Conservation (phyloP, 23 tunicate genomes). For the Botrylloides violaceus region DNA sequence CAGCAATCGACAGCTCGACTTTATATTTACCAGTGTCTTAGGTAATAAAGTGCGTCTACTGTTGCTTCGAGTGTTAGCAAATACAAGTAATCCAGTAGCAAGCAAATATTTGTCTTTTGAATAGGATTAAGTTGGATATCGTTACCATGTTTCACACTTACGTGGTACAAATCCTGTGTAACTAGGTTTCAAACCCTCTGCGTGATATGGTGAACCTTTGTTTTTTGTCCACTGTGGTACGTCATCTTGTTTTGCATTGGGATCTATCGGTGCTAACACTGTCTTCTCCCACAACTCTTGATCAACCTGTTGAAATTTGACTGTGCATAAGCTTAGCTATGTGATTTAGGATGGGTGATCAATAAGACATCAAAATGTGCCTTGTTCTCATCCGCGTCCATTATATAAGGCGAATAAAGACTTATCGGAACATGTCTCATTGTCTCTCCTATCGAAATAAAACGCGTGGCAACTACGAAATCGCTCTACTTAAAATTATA, state of each 20-base stretch:
- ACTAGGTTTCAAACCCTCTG: conserved; percentile 11
- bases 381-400: too few species aligned
- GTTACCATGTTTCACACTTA: background rate
- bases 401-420: too few species aligned
- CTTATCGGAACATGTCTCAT: too few species aligned
- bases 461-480: too few species aligned
- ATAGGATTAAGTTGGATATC: conserved; percentile 1
- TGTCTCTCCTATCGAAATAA: too few species aligned
- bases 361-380: background rate
- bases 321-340: background rate
- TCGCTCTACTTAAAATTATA: too few species aligned
- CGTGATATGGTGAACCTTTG: conserved; percentile 1
- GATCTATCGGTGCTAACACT: background rate
- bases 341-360: background rate
- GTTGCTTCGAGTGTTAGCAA: too few species aligned
- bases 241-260: conserved; percentile 5
- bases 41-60: too few species aligned
- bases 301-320: background rate
- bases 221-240: conserved; percentile 16
- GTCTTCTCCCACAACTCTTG: conserved; percentile 16
- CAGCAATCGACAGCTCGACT: too few species aligned
- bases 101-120: too few species aligned
- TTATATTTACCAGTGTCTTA: too few species aligned
- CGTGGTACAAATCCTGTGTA: conserved; percentile 30
- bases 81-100: too few species aligned